A percentile compares a stretch with the other conserved stretches of the same genome.
These are phyloP conservation scores for Danio albolineatus DNA, from an alignment of 2,797 vertebrate genomes.

Conservation along the genomic window DNA sequence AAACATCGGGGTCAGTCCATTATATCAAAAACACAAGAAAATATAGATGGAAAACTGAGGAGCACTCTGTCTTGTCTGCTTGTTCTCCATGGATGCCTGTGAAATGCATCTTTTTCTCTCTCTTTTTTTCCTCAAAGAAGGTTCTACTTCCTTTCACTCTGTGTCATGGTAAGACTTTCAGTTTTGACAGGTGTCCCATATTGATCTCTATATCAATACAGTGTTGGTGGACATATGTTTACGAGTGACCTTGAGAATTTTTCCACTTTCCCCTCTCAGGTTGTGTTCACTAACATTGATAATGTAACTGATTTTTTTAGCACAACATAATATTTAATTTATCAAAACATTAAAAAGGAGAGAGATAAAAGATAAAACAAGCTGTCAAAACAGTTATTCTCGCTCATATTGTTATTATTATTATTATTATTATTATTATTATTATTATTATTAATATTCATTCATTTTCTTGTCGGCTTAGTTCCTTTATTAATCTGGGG, in stretches of 20 bases:
- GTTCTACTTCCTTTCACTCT: constrained; percentile 36
- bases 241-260: constrained; percentile 16
- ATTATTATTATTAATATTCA: too few species aligned
- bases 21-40: neutral
- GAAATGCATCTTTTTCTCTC: neutral
- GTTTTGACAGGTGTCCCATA: constrained; percentile 20
- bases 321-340: too few species aligned
- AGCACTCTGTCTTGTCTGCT: neutral
- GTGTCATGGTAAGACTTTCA: constrained; percentile 4
- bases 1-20: neutral
- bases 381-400: too few species aligned
- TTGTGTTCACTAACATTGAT: neutral
- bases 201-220: constrained; percentile 37
- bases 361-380: too few species aligned
- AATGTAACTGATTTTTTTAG: too few species aligned
- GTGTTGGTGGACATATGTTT: constrained; percentile 41
- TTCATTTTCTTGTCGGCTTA: too few species aligned
- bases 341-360: too few species aligned
- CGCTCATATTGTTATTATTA: too few species aligned
- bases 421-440: too few species aligned
- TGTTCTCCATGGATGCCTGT: neutral
- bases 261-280: neutral
- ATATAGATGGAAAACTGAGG: neutral
- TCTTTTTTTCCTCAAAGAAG: neutral
- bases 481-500: too few species aligned